Evolutionary conservation across 2,113 vertebrate genomes (phyloP).

Genomic region (Apodemus sylvaticus): DNA sequence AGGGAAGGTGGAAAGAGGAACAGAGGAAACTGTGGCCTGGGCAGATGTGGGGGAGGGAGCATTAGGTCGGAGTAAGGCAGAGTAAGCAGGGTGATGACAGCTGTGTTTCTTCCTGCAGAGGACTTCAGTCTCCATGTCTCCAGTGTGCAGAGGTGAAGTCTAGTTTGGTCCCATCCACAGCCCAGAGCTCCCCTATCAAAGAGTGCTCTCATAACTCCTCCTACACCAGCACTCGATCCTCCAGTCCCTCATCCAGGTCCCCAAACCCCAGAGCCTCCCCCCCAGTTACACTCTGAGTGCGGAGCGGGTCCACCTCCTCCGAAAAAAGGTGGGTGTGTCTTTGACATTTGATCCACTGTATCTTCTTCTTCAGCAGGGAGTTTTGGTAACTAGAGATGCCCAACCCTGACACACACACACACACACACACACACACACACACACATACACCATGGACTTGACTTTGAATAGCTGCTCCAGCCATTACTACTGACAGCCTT

Average conservation of each 20-base stretch:
- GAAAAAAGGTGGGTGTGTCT: conserved; percentile 85
- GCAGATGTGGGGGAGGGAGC: background rate
- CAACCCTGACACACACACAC: background rate
- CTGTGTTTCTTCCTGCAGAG: conserved; percentile 80
- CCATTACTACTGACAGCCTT: background rate
- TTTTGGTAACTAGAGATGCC: too few species aligned
- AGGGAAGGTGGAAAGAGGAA: background rate
- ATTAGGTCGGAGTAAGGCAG: background rate
- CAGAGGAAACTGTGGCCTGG: background rate
- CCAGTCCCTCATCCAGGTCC: conserved; percentile 86
- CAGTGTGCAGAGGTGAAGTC: conserved; percentile 81
- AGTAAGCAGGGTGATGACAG: background rate
- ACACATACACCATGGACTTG: accelerated
- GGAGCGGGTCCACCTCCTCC: conserved; percentile 90
- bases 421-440: too few species aligned
- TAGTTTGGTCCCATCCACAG: conserved; percentile 67
- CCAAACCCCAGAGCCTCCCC: conserved; percentile 85
- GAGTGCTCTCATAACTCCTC: conserved; percentile 83
- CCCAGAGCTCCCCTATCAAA: conserved; percentile 76
- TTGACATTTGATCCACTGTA: background rate
- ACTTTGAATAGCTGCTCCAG: background rate
- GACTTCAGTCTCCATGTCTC: conserved; percentile 84
- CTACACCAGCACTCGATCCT: conserved; percentile 81
- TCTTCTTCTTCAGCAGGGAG: background rate
- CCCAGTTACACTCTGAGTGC: conserved; percentile 87